Base-by-base conservation (phyloP, 2,888 invertebrate species). In the Onchidella celtica region DNA sequence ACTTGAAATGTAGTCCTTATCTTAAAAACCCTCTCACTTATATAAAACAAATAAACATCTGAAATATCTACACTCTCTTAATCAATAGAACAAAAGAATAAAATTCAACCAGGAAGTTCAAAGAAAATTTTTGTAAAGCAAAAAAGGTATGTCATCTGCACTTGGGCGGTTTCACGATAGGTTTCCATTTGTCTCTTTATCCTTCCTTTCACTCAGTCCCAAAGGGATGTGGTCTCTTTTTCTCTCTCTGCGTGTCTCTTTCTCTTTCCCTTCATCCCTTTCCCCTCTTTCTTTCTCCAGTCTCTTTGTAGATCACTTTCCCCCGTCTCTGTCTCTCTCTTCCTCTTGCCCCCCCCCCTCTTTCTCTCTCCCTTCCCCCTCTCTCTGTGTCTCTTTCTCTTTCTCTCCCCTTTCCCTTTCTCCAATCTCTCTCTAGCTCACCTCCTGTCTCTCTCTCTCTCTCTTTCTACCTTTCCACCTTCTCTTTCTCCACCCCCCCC, bases 251-350 rank as follows among this genome's bases (percentile, higher is more conserved):
- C 47, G 57, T 74, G 34, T 57, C 63, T 63, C 38, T 59, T 38
- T 77, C 47, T 76, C 55, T 73, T 38, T 21, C 40, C 36, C 73
- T 47, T 34, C n/a, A 38, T 36, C 38, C 38, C 63, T 79, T 57
- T 38, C 40, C 21, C 34, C 40, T 63, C 40, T 75, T 21, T 68
- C 80, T 80, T 55, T 68, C 65, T 65, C 66, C n/a, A n/a, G n/a
- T n/a, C n/a, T n/a, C n/a, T n/a, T n/a, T n/a, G n/a, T n/a, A n/a
- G n/a, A n/a, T n/a, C n/a, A n/a, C n/a, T n/a, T n/a, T n/a, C 65
- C 75, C 27, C 66, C 29, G 68, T 68, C 59, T 27, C 47, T 63
- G 9, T 47, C 47, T 47, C 47, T 47, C 47, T 47, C 47, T 47
- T 17, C 17, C 47, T 47, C 47, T 47, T 47, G 47, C 47, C 17